Evolutionary conservation across 37 sponge, comb jelly and placozoan genomes (phyloP), one percentile per base, ranked within the genome.

Genomic region (Crambe crambe): DNA sequence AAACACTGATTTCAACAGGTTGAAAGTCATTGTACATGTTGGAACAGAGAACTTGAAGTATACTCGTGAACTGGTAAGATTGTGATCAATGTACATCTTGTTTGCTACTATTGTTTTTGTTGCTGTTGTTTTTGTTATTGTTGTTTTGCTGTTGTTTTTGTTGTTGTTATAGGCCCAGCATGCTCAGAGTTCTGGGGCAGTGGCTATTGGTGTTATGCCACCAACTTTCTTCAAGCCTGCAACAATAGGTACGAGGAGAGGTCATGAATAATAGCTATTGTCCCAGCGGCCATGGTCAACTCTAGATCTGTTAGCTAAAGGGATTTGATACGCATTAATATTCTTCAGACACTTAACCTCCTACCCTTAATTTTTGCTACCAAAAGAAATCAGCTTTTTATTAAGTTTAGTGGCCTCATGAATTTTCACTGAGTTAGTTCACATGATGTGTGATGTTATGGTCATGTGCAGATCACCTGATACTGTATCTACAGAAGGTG

Each of bases 11-110:
- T 8, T 62, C 8, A 62, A 20, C 74, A 94, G 91, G 71, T 18
- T 94, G 59, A 87, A 80, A 2, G 75, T 94, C 0, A 76, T 90
- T 64, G 85, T 80, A n/a, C 91, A 94, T 54, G 81, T 94, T 84
- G 95, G 95, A 9, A 51, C 72, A 32, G 89, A 87, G 62, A 90
- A 57, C 65, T 42, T 94, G 31, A 90, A 84, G 75, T 47, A 78
- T 62, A 76, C 87, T 9, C 83, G 92, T 83, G 91, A 87, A 47
- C 74, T 94, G 89, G 92, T 87, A 79, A 70, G 78, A 4, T 30
- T 25, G 21, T 35, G 20, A n/a, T n/a, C n/a, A n/a, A n/a, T n/a
- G n/a, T 9, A 10, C 36, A 22, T 31, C 70, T 10, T 26, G 30
- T 62, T 9, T 9, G 42, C 68, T 23, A 2, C 39, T 57, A 12